phyloP scores from a whole-genome alignment of 2,797 vertebrate genomes.

The Aulostomus chinensis region DNA sequence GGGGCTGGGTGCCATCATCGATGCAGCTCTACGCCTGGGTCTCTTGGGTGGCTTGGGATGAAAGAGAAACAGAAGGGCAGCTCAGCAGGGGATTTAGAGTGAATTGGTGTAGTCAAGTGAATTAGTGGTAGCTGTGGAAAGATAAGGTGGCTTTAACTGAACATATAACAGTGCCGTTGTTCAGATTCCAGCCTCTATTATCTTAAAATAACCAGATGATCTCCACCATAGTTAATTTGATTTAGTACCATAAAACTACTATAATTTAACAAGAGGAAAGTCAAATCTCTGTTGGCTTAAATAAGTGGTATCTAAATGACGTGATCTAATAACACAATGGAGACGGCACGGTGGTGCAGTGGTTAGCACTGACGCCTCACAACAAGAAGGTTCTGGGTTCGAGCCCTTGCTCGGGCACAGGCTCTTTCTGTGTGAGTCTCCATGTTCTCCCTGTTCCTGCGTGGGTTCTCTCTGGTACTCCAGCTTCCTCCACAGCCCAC shows the following conservation, averaged over 20 bases:
- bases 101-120: conserved; percentile 39
- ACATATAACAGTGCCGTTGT: not conserved
- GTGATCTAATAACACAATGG: not conserved
- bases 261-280: not conserved
- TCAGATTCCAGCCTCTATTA: not conserved
- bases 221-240: not conserved
- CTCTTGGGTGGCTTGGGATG: conserved; percentile 73
- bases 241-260: not conserved
- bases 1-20: conserved; percentile 28
- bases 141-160: conserved; percentile 13
- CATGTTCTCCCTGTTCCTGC: too few species aligned
- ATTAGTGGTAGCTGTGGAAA: conserved; percentile 8
- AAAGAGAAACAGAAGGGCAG: conserved; percentile 51
- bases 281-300: not conserved
- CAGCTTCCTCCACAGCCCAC: too few species aligned
- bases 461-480: too few species aligned
- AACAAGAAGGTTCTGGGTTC: too few species aligned
- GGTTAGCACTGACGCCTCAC: too few species aligned
- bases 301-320: not conserved
- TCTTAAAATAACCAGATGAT: conserved; percentile 1
- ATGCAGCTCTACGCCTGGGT: conserved; percentile 51
- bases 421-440: too few species aligned
- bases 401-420: too few species aligned
- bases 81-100: conserved; percentile 29
- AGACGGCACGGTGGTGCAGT: too few species aligned